Conservation (phyloP, 2,797 vertebrate species). For the Phrynocephalus vlangalii region DNA sequence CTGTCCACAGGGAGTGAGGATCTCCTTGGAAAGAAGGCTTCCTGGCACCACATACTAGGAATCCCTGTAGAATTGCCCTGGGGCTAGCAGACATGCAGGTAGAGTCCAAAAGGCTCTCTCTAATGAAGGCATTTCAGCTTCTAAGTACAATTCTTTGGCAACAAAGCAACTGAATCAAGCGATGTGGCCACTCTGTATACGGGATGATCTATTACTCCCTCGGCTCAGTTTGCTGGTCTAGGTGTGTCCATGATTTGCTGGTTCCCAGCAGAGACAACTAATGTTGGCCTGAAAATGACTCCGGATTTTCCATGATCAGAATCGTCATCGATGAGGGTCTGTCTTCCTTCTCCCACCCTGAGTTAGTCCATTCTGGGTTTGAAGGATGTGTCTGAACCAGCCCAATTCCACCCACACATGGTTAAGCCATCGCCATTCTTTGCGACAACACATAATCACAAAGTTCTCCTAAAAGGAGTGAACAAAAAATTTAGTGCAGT, state of each 20-base stretch:
- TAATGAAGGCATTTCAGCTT: neutral
- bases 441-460: neutral
- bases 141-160: accelerated
- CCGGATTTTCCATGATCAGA: accelerated
- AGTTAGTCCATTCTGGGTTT: neutral
- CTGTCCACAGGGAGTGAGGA: no score
- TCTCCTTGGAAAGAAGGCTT: no score
- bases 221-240: neutral
- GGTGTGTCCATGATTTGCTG: accelerated
- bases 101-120: neutral
- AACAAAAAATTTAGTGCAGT: neutral
- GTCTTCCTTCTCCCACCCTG: neutral
- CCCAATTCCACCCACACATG: neutral
- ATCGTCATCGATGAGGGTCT: no score
- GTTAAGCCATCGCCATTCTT: neutral
- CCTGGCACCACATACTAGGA: no score
- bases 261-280: neutral
- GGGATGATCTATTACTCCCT: neutral
- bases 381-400: neutral
- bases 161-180: neutral
- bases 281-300: neutral
- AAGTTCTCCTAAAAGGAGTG: neutral
- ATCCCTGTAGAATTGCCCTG: no score
- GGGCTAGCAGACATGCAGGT: no score
- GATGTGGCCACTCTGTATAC: neutral